phyloP scores from a whole-genome alignment of 1,140 invertebrate genomes.

The Macrotrachela quadricornifera region DNA sequence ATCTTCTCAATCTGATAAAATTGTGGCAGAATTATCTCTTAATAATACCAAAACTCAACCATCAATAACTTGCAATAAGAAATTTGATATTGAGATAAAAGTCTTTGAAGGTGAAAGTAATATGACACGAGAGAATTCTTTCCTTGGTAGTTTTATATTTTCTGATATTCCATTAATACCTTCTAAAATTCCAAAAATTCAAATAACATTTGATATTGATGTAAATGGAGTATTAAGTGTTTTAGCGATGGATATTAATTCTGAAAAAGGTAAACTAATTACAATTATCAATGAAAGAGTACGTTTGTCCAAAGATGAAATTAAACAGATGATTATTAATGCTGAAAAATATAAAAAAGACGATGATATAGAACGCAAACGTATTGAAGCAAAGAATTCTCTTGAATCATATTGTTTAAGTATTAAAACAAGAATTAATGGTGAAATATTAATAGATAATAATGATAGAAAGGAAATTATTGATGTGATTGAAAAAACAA shows the following conservation, averaged over 20 bases:
- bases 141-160: conserved; percentile 65
- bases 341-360: conserved; percentile 36
- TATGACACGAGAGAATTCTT: conserved; percentile 71
- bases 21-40: too few species aligned
- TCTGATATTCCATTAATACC: conserved; percentile 54
- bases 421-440: conserved; percentile 64
- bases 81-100: conserved; percentile 48
- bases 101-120: conserved; percentile 56
- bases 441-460: conserved; percentile 43
- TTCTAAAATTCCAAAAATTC: conserved; percentile 28
- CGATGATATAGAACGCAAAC: conserved; percentile 22
- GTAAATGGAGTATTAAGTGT: conserved; percentile 57
- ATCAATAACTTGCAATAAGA: conserved; percentile 7
- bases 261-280: conserved; percentile 40
- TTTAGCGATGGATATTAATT: conserved; percentile 50
- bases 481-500: conserved; percentile 75
- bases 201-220: conserved; percentile 58
- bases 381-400: conserved; percentile 19
- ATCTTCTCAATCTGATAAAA: too few species aligned
- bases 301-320: conserved; percentile 30
- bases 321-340: conserved; percentile 37
- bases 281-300: conserved; percentile 36
- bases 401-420: conserved; percentile 48
- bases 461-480: conserved; percentile 60
- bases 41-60: too few species aligned